Base-by-base conservation (phyloP, 1,140 invertebrate species). In the Apis cerana region DNA sequence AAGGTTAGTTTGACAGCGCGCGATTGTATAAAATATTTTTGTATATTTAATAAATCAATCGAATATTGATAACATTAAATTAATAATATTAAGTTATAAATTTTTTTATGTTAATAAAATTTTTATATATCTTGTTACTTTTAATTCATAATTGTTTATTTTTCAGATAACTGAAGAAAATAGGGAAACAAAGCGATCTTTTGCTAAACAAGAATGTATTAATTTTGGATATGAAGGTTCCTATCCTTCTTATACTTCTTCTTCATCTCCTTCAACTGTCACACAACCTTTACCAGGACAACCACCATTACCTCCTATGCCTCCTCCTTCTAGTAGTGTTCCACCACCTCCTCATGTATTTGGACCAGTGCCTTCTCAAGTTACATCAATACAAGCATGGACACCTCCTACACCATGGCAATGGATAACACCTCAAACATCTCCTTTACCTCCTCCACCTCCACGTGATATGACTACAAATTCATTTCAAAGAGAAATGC, bases 261-360 rank as follows among this genome's bases (percentile, higher is more conserved):
- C 90, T 23, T 71, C 89, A 0, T 83, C 90, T 0, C 82, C 90
- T 1, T 88, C 91, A 43, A 85, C 87, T 27, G 80, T 93, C 12
- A 91, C 91, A 71, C 93, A 93, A 71, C 93, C 93, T 11, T 83
- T 94, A 43, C 93, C 94, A 1, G 93, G 94, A 9, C 94, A 94
- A 75, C 94, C 94, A 43, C 94, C 94, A 3, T 82, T 94, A 61
- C 94, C 94, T 54, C 92, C 92, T 13, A 94, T 94, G 92, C 93
- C 93, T 52, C 94, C 93, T 11, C 93, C 93, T 7, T 82, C 90
- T 2, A 90, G 86, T 5, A 87, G 91, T 56, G 82, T 92, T 10
- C 93, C 93, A 54, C 93, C 93, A 9, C 92, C 93, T 23, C 91
- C 92, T 33, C 92, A 92, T 75, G 89, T 94, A 50, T 94, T 92